phyloP scores from a whole-genome alignment of 2,888 invertebrate species.

The Patella depressa region DNA sequence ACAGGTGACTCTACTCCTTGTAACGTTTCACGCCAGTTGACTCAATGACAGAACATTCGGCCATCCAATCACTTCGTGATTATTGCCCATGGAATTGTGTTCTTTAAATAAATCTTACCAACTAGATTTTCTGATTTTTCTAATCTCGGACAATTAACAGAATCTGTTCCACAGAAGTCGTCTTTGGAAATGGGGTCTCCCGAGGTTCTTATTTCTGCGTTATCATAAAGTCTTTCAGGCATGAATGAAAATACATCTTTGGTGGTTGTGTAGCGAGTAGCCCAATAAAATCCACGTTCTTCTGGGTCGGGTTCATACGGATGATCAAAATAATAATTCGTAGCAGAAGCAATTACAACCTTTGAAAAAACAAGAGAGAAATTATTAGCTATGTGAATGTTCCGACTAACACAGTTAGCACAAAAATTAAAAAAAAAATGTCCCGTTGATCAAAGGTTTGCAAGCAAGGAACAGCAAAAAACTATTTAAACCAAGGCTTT shows the following conservation, averaged over 20 bases:
- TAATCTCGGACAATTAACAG: slow-evolving; percentile 48
- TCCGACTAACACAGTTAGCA: too few relatives aligned
- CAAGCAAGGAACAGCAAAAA: too few relatives aligned
- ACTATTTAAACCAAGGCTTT: too few relatives aligned
- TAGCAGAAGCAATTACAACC: slow-evolving; percentile 61
- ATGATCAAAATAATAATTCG: slow-evolving; percentile 62
- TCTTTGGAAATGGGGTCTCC: slow-evolving; percentile 48
- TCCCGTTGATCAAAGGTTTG: too few relatives aligned
- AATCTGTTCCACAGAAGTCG: slow-evolving; percentile 46
- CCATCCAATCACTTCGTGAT: too few relatives aligned
- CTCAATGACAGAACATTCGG: too few relatives aligned
- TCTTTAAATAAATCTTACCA: slow-evolving; percentile 41
- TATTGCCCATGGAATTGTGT: too few relatives aligned
- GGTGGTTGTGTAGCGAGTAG: slow-evolving; percentile 61
- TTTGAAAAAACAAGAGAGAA: slow-evolving; percentile 29
- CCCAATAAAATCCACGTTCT: slow-evolving; percentile 67
- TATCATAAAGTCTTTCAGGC: slow-evolving; percentile 49
- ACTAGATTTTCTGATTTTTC: slow-evolving; percentile 57
- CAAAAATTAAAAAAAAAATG: too few relatives aligned
- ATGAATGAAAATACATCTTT: slow-evolving; percentile 55
- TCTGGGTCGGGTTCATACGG: slow-evolving; percentile 62
- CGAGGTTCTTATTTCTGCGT: slow-evolving; percentile 42
- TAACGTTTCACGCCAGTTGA: too few relatives aligned
- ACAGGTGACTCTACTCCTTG: too few relatives aligned
- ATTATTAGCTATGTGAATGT: too few relatives aligned